A percentile compares a stretch with the other conserved stretches of the same genome.
These are phyloP conservation scores for Lycocerus yunnanus DNA, from an alignment of 2,888 invertebrate genomes.

Conservation along the genomic window DNA sequence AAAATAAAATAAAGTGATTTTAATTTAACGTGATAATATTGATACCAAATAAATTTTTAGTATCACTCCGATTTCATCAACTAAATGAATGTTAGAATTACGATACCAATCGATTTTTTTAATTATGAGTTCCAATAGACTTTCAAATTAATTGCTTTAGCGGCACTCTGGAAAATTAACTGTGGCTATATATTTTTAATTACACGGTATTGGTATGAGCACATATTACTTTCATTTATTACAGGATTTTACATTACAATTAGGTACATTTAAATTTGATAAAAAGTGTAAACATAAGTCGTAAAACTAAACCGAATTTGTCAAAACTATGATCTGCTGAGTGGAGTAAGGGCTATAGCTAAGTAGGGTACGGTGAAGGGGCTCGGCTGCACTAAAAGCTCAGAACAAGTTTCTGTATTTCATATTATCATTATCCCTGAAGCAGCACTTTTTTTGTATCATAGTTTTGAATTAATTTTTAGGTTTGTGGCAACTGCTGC, in stretches of 20 bases:
- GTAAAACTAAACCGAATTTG: neutral
- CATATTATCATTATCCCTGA: too few relatives aligned
- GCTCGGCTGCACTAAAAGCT: too few relatives aligned
- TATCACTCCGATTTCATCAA: conserved; percentile 14
- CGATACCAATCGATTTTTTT: conserved; percentile 13
- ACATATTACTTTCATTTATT: conserved; percentile 7
- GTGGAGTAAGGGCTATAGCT: too few relatives aligned
- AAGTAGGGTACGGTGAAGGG: too few relatives aligned
- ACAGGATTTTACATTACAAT: conserved; percentile 2
- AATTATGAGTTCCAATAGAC: conserved; percentile 16
- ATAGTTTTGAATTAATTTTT: too few relatives aligned
- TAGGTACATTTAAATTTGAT: neutral
- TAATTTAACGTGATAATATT: neutral
- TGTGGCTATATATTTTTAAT: conserved; percentile 30
- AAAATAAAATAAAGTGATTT: conserved; percentile 1
- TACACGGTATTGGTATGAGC: conserved; percentile 13
- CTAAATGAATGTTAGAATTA: conserved; percentile 12
- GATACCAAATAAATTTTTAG: neutral
- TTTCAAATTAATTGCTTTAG: conserved; percentile 33
- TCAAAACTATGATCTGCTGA: neutral
- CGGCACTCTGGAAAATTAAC: conserved; percentile 35
- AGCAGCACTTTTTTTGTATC: too few relatives aligned
- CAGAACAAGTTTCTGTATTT: too few relatives aligned
- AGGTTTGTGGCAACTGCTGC: too few relatives aligned
- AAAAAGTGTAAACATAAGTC: neutral